Conservation (phyloP, 2,113 vertebrate genomes). For the Puffinus mauretanicus region DNA sequence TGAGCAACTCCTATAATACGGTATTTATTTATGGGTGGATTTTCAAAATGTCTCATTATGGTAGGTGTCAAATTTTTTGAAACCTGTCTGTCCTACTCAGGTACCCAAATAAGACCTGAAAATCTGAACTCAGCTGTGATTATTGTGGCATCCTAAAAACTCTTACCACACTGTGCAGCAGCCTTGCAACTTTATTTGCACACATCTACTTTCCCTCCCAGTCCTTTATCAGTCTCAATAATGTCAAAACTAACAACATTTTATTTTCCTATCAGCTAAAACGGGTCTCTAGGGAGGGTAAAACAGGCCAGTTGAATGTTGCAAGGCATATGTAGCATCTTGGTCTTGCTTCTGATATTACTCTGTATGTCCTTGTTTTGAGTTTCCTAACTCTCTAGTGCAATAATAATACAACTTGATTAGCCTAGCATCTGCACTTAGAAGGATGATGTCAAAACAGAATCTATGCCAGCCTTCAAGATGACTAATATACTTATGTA, state of each 20-base stretch:
- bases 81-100: not conserved
- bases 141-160: not conserved
- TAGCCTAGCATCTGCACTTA: not conserved
- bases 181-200: not conserved
- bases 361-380: not conserved
- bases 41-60: not conserved
- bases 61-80: not conserved
- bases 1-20: not conserved
- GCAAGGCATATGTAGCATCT: not conserved
- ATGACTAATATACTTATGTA: not conserved
- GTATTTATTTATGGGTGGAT: not conserved
- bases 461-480: not conserved
- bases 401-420: not conserved
- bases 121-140: not conserved
- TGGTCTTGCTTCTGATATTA: not conserved
- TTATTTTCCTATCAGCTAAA: not conserved
- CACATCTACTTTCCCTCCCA: not conserved
- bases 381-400: not conserved
- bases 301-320: not conserved
- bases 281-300: not conserved
- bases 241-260: not conserved
- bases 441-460: not conserved
- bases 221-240: not conserved
- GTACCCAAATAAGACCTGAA: not conserved
- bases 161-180: not conserved